phyloP scores from a whole-genome alignment of 2,888 invertebrate genomes.

The Athalia cordata region DNA sequence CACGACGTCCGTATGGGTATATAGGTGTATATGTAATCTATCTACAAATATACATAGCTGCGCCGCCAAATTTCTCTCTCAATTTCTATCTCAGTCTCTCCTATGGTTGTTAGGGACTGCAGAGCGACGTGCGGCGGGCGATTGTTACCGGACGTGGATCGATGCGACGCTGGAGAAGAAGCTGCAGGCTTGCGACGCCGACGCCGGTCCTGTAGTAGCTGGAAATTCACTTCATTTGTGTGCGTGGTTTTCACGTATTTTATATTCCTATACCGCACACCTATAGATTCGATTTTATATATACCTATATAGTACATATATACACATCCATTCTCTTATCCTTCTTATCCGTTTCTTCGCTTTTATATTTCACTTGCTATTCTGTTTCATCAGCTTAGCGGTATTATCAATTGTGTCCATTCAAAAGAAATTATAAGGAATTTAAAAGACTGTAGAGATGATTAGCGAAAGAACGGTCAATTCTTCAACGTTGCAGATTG shows the following conservation, averaged over 20 bases:
- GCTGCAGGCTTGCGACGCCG: constrained; percentile 55
- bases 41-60: constrained; percentile 5
- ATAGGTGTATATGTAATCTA: neutral
- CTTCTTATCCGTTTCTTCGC: constrained; percentile 8
- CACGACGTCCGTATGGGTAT: too few relatives aligned
- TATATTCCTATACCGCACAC: neutral
- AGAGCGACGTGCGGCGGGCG: constrained; percentile 28
- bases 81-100: constrained; percentile 31
- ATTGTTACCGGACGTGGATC: constrained; percentile 53
- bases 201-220: constrained; percentile 50
- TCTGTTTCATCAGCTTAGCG: neutral
- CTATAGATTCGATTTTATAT: neutral
- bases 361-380: constrained; percentile 4
- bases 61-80: constrained; percentile 20
- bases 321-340: constrained; percentile 1
- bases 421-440: too few relatives aligned
- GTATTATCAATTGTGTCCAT: neutral
- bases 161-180: constrained; percentile 49
- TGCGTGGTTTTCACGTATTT: neutral
- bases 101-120: constrained; percentile 41
- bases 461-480: too few relatives aligned
- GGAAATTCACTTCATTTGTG: neutral
- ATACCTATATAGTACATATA: neutral
- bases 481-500: too few relatives aligned
- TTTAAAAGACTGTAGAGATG: too few relatives aligned